These are phyloP conservation scores for Crocodylus rhombifer DNA, from an alignment of 2,797 vertebrate genomes.

Conservation along the genomic window DNA sequence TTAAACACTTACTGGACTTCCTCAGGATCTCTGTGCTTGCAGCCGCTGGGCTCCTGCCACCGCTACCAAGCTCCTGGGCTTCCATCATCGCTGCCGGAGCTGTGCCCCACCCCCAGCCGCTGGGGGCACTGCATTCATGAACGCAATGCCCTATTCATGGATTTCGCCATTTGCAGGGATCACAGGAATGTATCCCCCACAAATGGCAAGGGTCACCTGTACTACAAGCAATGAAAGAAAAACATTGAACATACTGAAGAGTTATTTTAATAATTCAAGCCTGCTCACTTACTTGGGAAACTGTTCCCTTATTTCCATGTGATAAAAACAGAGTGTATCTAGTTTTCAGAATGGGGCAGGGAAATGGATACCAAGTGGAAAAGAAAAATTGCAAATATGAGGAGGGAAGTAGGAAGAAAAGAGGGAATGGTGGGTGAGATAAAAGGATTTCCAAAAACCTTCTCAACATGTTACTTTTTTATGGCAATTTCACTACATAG, in stretches of 20 bases:
- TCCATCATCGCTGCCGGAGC: no score
- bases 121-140: no score
- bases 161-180: no score
- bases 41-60: no score
- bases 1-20: no score
- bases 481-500: not conserved
- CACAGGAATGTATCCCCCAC: no score
- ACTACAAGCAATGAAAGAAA: not conserved
- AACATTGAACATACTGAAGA: not conserved
- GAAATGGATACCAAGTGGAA: fast-evolving
- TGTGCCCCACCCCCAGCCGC: no score
- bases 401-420: constrained; percentile 21
- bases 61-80: no score
- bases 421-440: not conserved
- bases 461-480: not conserved
- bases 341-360: not conserved
- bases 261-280: not conserved
- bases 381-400: not conserved
- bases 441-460: not conserved
- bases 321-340: not conserved
- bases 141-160: no score
- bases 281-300: not conserved
- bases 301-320: not conserved
- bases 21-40: no score
- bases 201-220: not conserved